Evolutionary conservation across 2,797 vertebrate genomes (phyloP), one percentile per base, ranked within the genome.

Genomic region (Tarsius wallacei): DNA sequence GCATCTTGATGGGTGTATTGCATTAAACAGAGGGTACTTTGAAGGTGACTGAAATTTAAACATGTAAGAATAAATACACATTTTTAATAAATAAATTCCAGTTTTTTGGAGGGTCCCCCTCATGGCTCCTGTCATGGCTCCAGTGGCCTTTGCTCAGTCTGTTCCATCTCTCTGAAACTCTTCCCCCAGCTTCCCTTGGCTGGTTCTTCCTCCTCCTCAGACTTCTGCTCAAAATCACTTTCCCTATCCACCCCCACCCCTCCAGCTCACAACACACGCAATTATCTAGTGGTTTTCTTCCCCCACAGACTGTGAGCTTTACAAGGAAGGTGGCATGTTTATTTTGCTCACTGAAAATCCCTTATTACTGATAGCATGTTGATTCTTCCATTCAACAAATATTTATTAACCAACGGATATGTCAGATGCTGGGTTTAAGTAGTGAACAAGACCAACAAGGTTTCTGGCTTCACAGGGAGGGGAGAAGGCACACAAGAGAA

Each of bases 301-400:
- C 21, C 5, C 2, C 36, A 55, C 66, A 36, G 33, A 42, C 31
- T 42, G 55, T 36, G 64, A 78, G 47, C 24, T 78, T n/a, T 70
- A 83, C 16, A 76, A 94, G 93, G 89, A 97, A 91, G 71, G 12
- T 5, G 47, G 13, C 4, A 3, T 17, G 73, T 78, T 82, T 84
- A 19, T 84, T 93, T 80, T 70, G 78, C 49, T 85, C 57, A 49
- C 36, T 61, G 82, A 24, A 73, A 96, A 74, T 66, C 71, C 47
- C 8, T 47, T 42, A 19, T 53, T 87, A 83, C 36, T 80, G 61
- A 70, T 1, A 61, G 42, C 22, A 7, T 47, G 74, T 74, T 90
- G 88, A 91, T 88, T 70, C 96, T 96, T 68, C 70, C 68, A 31
- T 42, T 93, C 86, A 70, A 55, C 51, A 95, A 93, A 88, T 91